Conservation (phyloP, 2,797 vertebrate species). For the Enoplosus armatus region DNA sequence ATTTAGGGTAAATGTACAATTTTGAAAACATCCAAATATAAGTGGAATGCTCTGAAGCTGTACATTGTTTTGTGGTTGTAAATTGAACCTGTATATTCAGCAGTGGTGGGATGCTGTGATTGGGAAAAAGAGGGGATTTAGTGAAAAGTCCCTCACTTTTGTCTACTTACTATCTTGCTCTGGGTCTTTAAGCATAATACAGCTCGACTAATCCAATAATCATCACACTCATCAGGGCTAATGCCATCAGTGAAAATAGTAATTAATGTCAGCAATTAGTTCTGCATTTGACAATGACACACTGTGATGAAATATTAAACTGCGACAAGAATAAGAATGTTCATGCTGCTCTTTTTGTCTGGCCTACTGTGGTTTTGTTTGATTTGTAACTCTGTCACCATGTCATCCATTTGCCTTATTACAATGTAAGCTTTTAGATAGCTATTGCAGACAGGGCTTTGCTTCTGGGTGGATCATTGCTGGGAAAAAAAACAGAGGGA, state of each 20-base stretch:
- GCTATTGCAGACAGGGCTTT: constrained; percentile 26
- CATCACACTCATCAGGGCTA: constrained; percentile 57
- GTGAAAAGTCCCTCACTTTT: constrained; percentile 1
- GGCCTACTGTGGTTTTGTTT: constrained; percentile 26
- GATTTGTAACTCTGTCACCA: constrained; percentile 47
- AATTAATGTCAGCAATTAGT: constrained; percentile 71
- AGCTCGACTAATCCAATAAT: constrained; percentile 65
- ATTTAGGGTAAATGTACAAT: neutral
- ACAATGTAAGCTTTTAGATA: constrained; percentile 26
- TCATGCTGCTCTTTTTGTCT: constrained; percentile 34
- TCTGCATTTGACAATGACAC: constrained; percentile 61
- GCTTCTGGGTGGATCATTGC: constrained; percentile 12
- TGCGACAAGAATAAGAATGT: constrained; percentile 54
- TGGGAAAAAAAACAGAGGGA: no score
- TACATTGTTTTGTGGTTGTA: neutral
- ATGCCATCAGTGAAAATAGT: constrained; percentile 63
- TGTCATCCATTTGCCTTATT: constrained; percentile 39
- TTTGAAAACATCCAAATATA: neutral
- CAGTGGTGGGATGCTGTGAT: neutral
- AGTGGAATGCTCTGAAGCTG: neutral
- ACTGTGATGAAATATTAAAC: constrained; percentile 66
- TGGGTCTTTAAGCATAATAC: constrained; percentile 52
- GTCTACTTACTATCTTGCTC: constrained; percentile 19
- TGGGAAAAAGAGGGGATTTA: neutral
- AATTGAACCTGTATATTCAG: neutral